Evolutionary conservation across 2,888 invertebrate genomes (phyloP).

Genomic region (Stomorhina lunata): DNA sequence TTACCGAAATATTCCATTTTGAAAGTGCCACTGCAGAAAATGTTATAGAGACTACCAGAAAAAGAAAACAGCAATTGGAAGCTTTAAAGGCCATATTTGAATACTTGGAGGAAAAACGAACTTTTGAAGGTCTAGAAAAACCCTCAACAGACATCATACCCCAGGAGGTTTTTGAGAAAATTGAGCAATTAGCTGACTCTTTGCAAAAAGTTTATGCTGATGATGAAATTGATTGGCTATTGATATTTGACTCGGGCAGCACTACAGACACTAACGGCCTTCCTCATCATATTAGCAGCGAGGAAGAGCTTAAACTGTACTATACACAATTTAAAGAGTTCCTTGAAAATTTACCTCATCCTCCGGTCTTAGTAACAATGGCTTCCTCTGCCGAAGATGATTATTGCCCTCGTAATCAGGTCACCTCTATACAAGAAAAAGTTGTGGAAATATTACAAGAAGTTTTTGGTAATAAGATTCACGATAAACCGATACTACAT

Average conservation of each 20-base stretch:
- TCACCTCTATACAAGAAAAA: constrained; percentile 87
- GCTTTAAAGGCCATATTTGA: constrained; percentile 85
- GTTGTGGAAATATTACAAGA: constrained; percentile 83
- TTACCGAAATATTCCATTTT: constrained; percentile 86
- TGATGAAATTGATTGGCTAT: constrained; percentile 87
- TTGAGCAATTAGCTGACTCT: constrained; percentile 81
- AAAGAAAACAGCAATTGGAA: constrained; percentile 84
- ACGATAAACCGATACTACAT: constrained; percentile 76
- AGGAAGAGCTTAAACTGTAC: constrained; percentile 84
- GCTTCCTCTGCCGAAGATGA: constrained; percentile 93
- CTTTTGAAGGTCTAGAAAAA: constrained; percentile 78
- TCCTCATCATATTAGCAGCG: constrained; percentile 90
- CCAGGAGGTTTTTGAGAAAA: constrained; percentile 71
- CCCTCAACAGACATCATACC: constrained; percentile 74
- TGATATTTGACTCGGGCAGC: constrained; percentile 92
- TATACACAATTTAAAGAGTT: constrained; percentile 83
- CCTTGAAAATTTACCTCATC: constrained; percentile 81
- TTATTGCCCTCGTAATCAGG: constrained; percentile 92
- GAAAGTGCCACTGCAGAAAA: constrained; percentile 69
- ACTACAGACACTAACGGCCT: constrained; percentile 91
- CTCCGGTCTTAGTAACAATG: constrained; percentile 87
- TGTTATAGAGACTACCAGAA: constrained; percentile 77
- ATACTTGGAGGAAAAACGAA: constrained; percentile 83
- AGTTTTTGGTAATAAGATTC: constrained; percentile 75
- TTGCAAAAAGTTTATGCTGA: constrained; percentile 82